Evolutionary conservation across 2,888 invertebrate genomes (phyloP).

Genomic region (Hesperia comma): DNA sequence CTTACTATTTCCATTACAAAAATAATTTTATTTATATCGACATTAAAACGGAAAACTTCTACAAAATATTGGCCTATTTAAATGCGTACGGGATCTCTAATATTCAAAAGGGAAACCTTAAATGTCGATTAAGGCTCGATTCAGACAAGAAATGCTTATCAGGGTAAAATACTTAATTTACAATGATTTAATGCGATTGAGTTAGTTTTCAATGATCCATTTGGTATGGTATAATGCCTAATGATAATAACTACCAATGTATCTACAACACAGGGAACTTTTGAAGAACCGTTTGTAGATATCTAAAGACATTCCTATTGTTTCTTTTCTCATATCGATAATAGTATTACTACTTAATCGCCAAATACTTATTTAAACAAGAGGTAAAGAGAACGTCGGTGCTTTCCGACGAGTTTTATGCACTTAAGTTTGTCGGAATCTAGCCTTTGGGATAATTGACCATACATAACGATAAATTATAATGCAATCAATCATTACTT

Average conservation of each 20-base stretch:
- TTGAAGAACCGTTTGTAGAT: too few species aligned
- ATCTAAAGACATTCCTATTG: too few species aligned
- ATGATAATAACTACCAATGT: too few species aligned
- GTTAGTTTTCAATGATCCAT: too few species aligned
- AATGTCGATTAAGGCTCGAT: slow-evolving; percentile 26
- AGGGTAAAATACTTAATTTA: neutral
- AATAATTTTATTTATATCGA: slow-evolving; percentile 69
- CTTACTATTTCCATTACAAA: slow-evolving; percentile 69
- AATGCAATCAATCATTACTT: slow-evolving; percentile 17
- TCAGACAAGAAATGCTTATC: slow-evolving; percentile 21
- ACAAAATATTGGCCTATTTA: slow-evolving; percentile 48
- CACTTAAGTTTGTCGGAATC: slow-evolving; percentile 20
- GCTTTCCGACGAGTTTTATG: neutral
- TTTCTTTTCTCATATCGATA: too few species aligned
- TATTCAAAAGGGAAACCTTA: slow-evolving; percentile 16
- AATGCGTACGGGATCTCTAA: slow-evolving; percentile 14
- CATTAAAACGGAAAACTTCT: slow-evolving; percentile 53
- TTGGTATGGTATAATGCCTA: too few species aligned
- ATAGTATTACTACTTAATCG: too few species aligned
- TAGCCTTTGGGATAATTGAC: slow-evolving; percentile 41
- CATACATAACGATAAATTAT: slow-evolving; percentile 37
- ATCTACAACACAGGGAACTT: too few species aligned
- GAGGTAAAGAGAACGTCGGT: too few species aligned
- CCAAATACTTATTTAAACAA: too few species aligned
- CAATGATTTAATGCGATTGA: too few species aligned